Evolutionary conservation across 1,140 invertebrate species (phyloP), one percentile per base, ranked within the genome.

Genomic region (Galleria mellonella): DNA sequence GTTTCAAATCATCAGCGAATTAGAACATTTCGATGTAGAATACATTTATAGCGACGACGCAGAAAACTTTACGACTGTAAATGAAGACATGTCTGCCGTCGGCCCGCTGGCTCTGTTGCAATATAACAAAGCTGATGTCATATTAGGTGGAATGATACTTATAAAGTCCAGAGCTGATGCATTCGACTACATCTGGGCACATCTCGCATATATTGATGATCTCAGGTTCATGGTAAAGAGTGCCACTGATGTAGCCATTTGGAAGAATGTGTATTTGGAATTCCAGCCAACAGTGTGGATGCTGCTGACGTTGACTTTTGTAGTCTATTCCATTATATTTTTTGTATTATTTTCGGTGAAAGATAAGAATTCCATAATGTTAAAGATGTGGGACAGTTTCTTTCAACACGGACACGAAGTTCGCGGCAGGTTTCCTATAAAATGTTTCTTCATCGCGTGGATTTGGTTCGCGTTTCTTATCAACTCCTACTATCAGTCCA

Each of bases 211-310:
- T n/a, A 44, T 32, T 6, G 78, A 83, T 10, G 57, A 72, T 2
- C 8, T 79, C 0, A 49, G 47, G 5, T 43, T 69, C 9, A 28
- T 69, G 4, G 75, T 83, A 1, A 56, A 65, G 31, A 67, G 40
- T 38, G 59, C 78, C 1, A 35, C 33, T n/a, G 8, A 12, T 4
- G 48, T 73, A 0, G 43, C 59, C 0, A 5, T 12, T 8, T 77
- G 63, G 62, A 66, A 63, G 42, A 56, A 62, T 15, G 23, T 69
- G 8, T 70, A 65, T 41, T 38, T 64, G 6, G 77, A 65, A 53
- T 83, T 83, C 9, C n/a, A 58, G 7, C 4, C 13, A 4, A 27
- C 36, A 0, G 65, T 78, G 14, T 83, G 78, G 78, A n/a, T 62
- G 0, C 9, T 62, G 12, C 27, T 83, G 5, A 6, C 65, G 1